These are phyloP conservation scores for Heliconius congener DNA, from an alignment of 1,140 invertebrate genomes.

Conservation along the genomic window DNA sequence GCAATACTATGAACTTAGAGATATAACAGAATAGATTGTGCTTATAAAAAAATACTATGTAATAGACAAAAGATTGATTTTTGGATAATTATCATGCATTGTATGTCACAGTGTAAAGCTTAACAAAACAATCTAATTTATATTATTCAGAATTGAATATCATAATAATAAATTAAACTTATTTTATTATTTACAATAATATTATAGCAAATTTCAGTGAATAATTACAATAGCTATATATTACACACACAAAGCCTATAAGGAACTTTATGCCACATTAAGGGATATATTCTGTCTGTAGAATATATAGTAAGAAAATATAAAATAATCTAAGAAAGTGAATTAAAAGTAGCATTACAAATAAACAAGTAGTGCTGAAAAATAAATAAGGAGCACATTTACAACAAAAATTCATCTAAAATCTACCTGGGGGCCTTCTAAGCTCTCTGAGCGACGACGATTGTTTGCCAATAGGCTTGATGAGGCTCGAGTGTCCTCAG, in stretches of 20 bases:
- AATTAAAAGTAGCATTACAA: background rate
- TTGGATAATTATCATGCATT: background rate
- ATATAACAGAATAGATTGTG: background rate
- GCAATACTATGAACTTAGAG: background rate
- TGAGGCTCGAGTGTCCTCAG: conserved; percentile 69
- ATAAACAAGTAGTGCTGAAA: conserved; percentile 22
- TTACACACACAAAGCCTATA: background rate
- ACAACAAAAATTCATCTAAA: conserved; percentile 37
- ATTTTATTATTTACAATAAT: background rate
- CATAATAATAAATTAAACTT: too few relatives aligned
- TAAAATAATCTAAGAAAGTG: background rate
- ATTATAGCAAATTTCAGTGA: background rate
- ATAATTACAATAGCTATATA: background rate
- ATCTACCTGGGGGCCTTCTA: conserved; percentile 82
- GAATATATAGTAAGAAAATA: background rate
- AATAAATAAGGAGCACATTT: conserved; percentile 17
- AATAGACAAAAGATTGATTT: background rate
- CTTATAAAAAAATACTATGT: background rate
- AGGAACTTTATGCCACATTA: background rate
- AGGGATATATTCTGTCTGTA: background rate
- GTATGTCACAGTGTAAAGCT: background rate
- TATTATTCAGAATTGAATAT: background rate
- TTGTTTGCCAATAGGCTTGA: conserved; percentile 75
- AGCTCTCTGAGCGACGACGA: conserved; percentile 83
- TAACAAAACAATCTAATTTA: background rate